These are phyloP conservation scores for Coecobrya sp. DNA, from an alignment of 2,888 invertebrate genomes.

Conservation along the genomic window DNA sequence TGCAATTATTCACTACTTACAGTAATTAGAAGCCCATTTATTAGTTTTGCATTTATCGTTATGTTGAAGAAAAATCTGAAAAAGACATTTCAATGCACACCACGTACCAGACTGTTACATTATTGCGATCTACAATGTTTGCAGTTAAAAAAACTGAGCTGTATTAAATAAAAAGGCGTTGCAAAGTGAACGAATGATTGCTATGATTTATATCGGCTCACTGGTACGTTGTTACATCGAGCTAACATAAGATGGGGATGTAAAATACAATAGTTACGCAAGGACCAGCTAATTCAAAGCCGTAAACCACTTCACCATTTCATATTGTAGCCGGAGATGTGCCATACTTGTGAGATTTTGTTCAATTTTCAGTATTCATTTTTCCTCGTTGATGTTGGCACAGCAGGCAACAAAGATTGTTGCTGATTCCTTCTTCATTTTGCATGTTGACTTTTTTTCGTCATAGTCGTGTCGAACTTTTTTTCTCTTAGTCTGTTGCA, in stretches of 20 bases:
- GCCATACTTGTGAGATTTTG: background rate
- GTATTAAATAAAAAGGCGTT: slow-evolving; percentile 14
- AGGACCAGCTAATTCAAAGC: background rate
- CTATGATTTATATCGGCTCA: background rate
- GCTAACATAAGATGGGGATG: too few species aligned
- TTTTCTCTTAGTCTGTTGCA: background rate
- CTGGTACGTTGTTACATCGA: too few species aligned
- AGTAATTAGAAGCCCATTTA: background rate
- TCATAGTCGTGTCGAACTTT: background rate
- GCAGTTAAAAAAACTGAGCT: background rate
- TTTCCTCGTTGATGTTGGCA: background rate
- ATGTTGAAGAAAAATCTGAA: too few species aligned
- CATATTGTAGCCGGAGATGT: background rate
- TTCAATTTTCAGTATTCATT: background rate
- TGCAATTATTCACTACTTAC: background rate
- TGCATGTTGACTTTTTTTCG: background rate
- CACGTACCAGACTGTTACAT: too few species aligned
- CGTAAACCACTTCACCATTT: background rate
- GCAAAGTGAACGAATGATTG: background rate
- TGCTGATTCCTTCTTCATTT: background rate
- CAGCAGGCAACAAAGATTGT: background rate
- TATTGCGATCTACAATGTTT: background rate
- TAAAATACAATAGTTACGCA: background rate
- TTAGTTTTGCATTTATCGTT: background rate
- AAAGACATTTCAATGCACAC: background rate